Percentiles rank a stretch among this genome's conserved stretches.
phyloP scores from a whole-genome alignment of 2,113 vertebrate genomes.

The Zootoca vivipara region DNA sequence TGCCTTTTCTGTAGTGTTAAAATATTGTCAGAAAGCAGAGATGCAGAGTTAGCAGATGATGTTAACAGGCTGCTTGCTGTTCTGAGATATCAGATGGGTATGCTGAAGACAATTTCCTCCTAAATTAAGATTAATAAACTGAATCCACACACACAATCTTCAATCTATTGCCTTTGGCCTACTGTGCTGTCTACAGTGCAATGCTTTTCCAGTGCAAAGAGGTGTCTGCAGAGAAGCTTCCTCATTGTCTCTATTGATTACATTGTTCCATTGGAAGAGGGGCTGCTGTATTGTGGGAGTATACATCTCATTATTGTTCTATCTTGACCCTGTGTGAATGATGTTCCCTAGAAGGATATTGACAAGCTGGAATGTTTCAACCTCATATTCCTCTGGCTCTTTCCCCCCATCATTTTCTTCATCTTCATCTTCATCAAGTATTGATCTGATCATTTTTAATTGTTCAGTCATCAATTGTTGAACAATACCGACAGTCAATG shows the following conservation, averaged over 20 bases:
- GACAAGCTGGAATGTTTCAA: too few relatives aligned
- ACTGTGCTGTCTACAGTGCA: background rate
- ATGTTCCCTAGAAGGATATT: too few relatives aligned
- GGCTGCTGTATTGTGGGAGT: background rate
- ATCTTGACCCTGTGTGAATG: too few relatives aligned
- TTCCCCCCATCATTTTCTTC: too few relatives aligned
- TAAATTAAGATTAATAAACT: background rate
- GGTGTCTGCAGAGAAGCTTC: too few relatives aligned
- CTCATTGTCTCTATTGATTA: too few relatives aligned
- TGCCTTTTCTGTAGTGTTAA: fast-evolving
- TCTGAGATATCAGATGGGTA: background rate
- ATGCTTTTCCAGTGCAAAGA: background rate
- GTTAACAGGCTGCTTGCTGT: conserved; percentile 3
- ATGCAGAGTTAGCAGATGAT: background rate
- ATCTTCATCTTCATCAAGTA: too few relatives aligned
- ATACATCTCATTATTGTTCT: too few relatives aligned
- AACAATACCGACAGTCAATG: too few relatives aligned
- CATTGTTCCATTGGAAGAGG: background rate
- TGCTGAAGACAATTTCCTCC: fast-evolving
- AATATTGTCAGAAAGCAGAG: background rate
- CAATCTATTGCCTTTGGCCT: background rate
- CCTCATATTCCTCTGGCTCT: too few relatives aligned
- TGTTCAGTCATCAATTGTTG: too few relatives aligned
- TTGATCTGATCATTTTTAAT: too few relatives aligned
- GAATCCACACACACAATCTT: fast-evolving